These are phyloP conservation scores for Proisotoma minuta DNA, from an alignment of 2,888 invertebrate species.

Conservation along the genomic window DNA sequence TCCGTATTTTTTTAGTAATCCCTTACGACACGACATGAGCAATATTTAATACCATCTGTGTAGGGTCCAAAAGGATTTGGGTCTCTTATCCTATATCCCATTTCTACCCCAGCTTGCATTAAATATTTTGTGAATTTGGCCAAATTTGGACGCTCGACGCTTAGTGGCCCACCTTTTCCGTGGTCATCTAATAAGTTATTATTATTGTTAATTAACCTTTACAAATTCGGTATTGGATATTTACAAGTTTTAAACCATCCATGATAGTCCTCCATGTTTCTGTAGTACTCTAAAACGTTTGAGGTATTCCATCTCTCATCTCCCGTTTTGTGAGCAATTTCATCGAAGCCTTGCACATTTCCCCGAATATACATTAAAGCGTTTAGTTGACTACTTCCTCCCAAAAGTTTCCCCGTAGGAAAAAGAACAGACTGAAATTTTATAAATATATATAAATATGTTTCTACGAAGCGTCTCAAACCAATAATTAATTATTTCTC, in stretches of 20 bases:
- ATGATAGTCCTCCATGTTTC: conserved; percentile 29
- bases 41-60: conserved; percentile 22
- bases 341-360: conserved; percentile 40
- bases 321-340: conserved; percentile 29
- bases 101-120: conserved; percentile 33
- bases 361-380: conserved; percentile 37
- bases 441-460: neutral
- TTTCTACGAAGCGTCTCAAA: neutral
- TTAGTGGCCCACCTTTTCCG: conserved; percentile 26
- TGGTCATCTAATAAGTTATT: conserved; percentile 18
- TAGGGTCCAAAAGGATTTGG: conserved; percentile 36
- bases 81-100: conserved; percentile 34
- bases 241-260: conserved; percentile 35
- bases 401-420: conserved; percentile 21
- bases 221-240: neutral
- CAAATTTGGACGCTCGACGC: conserved; percentile 26
- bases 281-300: conserved; percentile 31
- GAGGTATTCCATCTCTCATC: conserved; percentile 28
- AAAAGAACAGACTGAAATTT: conserved; percentile 8
- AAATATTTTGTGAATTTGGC: conserved; percentile 28
- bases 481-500: neutral
- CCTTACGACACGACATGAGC: neutral
- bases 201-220: neutral
- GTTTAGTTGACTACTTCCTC: conserved; percentile 31
- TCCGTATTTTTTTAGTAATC: conserved; percentile 2